A percentile compares a stretch with the other conserved stretches of the same genome.
phyloP scores from a whole-genome alignment of 2,797 vertebrate genomes.

The Delichon dasypus region DNA sequence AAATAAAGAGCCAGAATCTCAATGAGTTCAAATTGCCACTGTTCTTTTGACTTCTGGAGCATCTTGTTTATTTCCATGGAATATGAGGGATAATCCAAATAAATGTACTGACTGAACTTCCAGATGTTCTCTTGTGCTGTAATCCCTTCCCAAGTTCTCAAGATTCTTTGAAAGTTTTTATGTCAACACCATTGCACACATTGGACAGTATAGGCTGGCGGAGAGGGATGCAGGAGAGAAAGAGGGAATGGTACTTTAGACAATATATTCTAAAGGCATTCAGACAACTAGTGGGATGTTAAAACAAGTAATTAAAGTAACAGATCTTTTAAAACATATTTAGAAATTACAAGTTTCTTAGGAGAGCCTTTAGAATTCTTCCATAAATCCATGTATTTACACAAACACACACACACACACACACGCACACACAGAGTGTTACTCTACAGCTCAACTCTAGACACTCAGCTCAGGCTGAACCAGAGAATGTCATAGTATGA shows the following conservation, averaged over 20 bases:
- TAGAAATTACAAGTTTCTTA: background rate
- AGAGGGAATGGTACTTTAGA: background rate
- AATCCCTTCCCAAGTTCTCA: background rate
- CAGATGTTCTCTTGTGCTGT: slow-evolving; percentile 10
- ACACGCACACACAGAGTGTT: background rate
- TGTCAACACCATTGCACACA: background rate
- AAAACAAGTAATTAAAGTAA: background rate
- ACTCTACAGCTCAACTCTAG: background rate
- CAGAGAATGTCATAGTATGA: background rate
- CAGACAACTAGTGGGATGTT: background rate
- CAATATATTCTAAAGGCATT: background rate
- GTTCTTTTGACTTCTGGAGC: slow-evolving; percentile 9
- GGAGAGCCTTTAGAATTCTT: background rate
- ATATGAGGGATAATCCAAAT: slow-evolving; percentile 11
- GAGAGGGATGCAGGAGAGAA: background rate
- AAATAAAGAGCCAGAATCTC: slow-evolving; percentile 55
- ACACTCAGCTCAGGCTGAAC: background rate
- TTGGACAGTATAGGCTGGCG: background rate
- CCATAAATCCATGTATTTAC: background rate
- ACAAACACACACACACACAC: background rate
- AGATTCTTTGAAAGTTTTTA: background rate
- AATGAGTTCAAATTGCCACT: background rate
- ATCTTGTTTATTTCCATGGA: slow-evolving; percentile 25
- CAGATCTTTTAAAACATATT: background rate
- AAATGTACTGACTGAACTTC: background rate